Conservation (phyloP, 2,113 vertebrate genomes). For the Tupaia chinensis region DNA sequence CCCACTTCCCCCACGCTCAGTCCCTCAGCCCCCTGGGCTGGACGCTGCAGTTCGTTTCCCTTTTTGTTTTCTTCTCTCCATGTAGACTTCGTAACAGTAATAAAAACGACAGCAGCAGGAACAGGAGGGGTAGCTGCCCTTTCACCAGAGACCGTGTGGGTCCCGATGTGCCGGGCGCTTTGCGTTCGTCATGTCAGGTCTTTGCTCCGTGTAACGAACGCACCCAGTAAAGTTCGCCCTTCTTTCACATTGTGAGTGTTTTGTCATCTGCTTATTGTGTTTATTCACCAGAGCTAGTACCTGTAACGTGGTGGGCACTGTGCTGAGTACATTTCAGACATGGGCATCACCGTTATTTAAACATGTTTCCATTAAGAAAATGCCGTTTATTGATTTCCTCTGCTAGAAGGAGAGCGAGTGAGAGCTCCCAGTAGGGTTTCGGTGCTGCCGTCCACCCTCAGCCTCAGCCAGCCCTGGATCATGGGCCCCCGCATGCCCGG, state of each 20-base stretch:
- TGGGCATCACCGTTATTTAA: no score
- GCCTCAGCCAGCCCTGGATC: no score
- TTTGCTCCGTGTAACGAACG: not conserved
- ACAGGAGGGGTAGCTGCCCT: not conserved
- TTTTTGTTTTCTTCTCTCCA: not conserved
- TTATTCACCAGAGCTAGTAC: fast-evolving
- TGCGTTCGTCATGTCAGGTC: fast-evolving
- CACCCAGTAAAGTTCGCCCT: not conserved
- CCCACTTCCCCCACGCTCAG: not conserved
- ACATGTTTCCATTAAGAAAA: no score
- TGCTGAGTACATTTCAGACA: fast-evolving
- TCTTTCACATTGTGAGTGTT: fast-evolving
- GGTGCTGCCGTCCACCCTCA: no score
- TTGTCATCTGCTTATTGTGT: not conserved
- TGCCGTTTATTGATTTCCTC: no score
- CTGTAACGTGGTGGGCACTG: fast-evolving
- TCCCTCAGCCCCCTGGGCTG: not conserved
- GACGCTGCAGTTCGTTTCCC: not conserved
- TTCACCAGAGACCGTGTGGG: fast-evolving
- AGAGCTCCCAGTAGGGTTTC: no score
- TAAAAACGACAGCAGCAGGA: not conserved
- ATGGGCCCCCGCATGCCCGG: no score
- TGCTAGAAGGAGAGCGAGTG: no score
- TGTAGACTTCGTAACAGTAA: not conserved
- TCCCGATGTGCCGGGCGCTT: fast-evolving